These are phyloP conservation scores for Hanleya hanleyi DNA, from an alignment of 2,888 invertebrate species.

Conservation along the genomic window DNA sequence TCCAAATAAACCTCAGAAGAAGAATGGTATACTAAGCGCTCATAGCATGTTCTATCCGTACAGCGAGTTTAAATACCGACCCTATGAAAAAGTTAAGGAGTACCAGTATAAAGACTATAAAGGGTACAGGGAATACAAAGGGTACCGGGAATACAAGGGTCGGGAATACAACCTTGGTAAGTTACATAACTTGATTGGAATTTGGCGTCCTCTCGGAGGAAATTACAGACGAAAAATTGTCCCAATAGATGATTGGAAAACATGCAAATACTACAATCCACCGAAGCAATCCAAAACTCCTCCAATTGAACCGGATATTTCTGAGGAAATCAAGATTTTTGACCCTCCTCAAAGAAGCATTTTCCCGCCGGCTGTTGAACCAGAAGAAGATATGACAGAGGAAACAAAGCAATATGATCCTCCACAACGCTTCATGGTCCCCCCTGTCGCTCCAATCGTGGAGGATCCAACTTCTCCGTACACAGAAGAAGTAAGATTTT, in stretches of 20 bases:
- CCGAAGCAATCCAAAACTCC: background rate
- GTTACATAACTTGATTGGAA: background rate
- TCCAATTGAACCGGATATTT: background rate
- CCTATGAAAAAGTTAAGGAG: background rate
- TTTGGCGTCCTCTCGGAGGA: background rate
- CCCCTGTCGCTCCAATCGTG: background rate
- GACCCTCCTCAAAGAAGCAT: background rate
- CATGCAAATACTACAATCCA: background rate
- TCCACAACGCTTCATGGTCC: background rate
- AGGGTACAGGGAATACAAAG: background rate
- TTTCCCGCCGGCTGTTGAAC: background rate
- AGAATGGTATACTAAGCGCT: slow-evolving; percentile 1
- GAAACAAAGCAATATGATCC: background rate
- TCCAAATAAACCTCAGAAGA: background rate
- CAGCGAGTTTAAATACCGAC: slow-evolving; percentile 2
- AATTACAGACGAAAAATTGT: too few species aligned
- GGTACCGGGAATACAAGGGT: background rate
- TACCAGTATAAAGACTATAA: background rate
- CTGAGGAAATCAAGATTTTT: background rate
- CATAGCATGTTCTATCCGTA: slow-evolving; percentile 3
- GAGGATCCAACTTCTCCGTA: background rate
- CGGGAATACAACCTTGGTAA: background rate
- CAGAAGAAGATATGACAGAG: background rate
- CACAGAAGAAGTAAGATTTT: background rate
- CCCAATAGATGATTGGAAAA: background rate